Evolutionary conservation across 2,113 vertebrate species (phyloP).

Genomic region (Sinocyclocheilus maitianheensis): DNA sequence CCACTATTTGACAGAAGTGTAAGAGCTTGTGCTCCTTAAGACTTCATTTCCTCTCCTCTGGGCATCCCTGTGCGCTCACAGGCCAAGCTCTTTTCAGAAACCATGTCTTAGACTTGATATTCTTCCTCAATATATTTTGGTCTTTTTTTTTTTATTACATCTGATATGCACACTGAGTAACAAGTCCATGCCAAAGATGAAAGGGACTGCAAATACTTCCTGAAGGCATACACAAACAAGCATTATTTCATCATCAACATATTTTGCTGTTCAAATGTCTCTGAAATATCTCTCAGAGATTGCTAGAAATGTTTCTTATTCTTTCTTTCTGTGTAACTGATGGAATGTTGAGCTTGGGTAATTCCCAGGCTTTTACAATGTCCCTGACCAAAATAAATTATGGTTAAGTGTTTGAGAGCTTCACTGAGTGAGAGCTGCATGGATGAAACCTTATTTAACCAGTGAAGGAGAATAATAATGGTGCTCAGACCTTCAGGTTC

Average conservation of each 20-base stretch:
- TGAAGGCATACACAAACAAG: background rate
- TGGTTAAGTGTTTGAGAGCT: background rate
- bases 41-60: conserved; percentile 33
- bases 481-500: background rate
- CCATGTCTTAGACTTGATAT: conserved; percentile 2
- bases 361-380: conserved; percentile 10
- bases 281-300: background rate
- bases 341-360: background rate
- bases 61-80: background rate
- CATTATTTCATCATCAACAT: conserved; percentile 17
- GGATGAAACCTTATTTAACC: conserved; percentile 8
- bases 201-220: background rate
- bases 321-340: background rate
- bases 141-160: conserved; percentile 9
- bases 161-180: conserved; percentile 6
- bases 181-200: background rate
- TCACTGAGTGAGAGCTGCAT: conserved; percentile 4
- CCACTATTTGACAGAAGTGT: conserved; percentile 42
- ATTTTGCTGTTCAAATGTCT: conserved; percentile 8
- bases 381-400: conserved; percentile 12
- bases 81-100: conserved; percentile 16
- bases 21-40: conserved; percentile 5
- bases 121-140: background rate
- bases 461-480: conserved; percentile 17
- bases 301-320: background rate